These are phyloP conservation scores for Odontamblyopus lacepedii DNA, from an alignment of 2,797 vertebrate genomes.

Conservation along the genomic window DNA sequence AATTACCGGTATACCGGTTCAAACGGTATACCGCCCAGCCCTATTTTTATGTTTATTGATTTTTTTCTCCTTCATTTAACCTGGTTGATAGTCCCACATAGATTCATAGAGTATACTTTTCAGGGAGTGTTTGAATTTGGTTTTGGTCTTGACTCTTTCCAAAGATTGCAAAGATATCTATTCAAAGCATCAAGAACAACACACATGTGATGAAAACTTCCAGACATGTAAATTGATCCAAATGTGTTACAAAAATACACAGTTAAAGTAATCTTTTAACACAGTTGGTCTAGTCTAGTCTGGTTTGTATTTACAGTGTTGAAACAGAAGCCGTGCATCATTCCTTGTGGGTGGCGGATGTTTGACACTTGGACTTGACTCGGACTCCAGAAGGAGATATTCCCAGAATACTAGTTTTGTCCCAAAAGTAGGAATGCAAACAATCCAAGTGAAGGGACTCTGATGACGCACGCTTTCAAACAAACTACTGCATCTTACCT, in stretches of 20 bases:
- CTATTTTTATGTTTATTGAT: no score
- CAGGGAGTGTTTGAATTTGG: neutral
- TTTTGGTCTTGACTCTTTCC: neutral
- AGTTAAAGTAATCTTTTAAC: neutral
- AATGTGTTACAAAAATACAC: neutral
- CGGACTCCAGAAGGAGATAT: slow-evolving; percentile 59
- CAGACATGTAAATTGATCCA: neutral
- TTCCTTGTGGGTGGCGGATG: slow-evolving; percentile 65
- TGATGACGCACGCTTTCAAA: slow-evolving; percentile 16
- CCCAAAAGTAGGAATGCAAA: slow-evolving; percentile 61
- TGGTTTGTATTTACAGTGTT: slow-evolving; percentile 1
- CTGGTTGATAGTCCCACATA: neutral
- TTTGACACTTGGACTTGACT: slow-evolving; percentile 48
- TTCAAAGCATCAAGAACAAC: neutral
- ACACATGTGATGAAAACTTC: neutral
- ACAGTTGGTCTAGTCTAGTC: neutral
- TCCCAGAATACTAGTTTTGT: slow-evolving; percentile 71
- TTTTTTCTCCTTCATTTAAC: neutral
- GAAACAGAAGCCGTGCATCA: slow-evolving; percentile 51
- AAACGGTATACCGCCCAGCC: no score
- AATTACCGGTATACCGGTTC: no score
- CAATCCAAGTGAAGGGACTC: slow-evolving; percentile 48
- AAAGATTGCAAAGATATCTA: neutral
- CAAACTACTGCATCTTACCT: slow-evolving; percentile 58
- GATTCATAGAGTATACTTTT: neutral